Evolutionary conservation across 2,888 invertebrate species (phyloP).

Genomic region (Dolichopus griseipennis): DNA sequence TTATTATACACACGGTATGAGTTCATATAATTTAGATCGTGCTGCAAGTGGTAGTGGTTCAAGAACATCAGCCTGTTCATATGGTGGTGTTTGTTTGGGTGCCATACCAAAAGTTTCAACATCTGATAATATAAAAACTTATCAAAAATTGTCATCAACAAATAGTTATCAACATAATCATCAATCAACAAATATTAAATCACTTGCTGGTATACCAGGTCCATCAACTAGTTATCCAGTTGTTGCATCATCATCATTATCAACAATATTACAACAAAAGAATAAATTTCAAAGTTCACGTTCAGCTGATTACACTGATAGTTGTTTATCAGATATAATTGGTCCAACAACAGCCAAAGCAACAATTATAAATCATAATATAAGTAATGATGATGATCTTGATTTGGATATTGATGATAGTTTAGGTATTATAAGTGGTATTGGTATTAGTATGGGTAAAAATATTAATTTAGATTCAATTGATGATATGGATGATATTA

Average conservation of each 20-base stretch:
- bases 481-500: neutral
- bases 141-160: neutral
- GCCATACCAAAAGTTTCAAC: neutral
- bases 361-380: neutral
- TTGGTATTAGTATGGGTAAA: neutral
- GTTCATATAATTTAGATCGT: neutral
- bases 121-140: neutral
- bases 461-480: neutral
- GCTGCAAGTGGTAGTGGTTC: neutral
- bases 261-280: neutral
- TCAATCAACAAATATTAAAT: neutral
- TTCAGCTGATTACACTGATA: neutral
- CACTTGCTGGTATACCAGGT: slow-evolving; percentile 9
- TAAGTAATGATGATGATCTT: neutral
- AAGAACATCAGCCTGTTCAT: neutral
- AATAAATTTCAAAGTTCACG: neutral
- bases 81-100: neutral
- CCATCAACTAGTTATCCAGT: slow-evolving; percentile 9
- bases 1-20: neutral
- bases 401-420: neutral
- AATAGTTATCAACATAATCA: no score
- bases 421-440: neutral
- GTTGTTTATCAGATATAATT: neutral
- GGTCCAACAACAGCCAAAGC: neutral
- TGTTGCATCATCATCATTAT: neutral